Evolutionary conservation across 2,888 invertebrate genomes (phyloP).

Genomic region (Thalpophila matura): DNA sequence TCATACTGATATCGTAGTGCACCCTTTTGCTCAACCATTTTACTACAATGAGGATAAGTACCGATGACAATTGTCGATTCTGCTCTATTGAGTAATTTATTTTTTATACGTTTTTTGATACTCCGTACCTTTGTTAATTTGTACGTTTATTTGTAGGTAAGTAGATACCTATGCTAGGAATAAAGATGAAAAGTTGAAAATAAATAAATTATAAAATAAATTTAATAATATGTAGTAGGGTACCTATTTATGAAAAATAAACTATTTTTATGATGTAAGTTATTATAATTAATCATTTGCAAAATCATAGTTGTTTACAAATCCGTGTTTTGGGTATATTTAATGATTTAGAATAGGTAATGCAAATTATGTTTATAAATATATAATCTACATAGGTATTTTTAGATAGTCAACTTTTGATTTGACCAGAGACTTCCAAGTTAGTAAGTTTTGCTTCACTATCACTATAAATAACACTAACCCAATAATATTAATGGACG

Average conservation of each 20-base stretch:
- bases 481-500: conserved; percentile 69
- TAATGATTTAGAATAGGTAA: no score
- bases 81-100: conserved; percentile 52
- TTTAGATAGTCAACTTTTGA: not conserved
- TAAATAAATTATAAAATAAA: no score
- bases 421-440: not conserved
- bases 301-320: no score
- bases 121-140: conserved; percentile 21
- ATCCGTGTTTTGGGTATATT: no score
- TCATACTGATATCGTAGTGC: conserved; percentile 22
- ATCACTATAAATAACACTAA: conserved; percentile 42
- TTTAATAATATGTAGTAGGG: no score
- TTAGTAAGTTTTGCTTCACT: conserved; percentile 1
- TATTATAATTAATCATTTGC: no score
- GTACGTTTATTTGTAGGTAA: conserved; percentile 12
- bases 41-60: conserved; percentile 52
- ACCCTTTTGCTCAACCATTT: conserved; percentile 47
- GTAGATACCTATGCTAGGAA: no score
- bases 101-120: conserved; percentile 41
- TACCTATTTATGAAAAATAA: no score
- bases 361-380: no score
- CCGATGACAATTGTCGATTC: conserved; percentile 58
- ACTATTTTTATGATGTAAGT: no score
- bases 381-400: not conserved
- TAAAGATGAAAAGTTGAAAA: no score